Percentiles rank a stretch among this genome's conserved stretches.
phyloP scores from a whole-genome alignment of 2,797 vertebrate species.

The Morus bassanus region DNA sequence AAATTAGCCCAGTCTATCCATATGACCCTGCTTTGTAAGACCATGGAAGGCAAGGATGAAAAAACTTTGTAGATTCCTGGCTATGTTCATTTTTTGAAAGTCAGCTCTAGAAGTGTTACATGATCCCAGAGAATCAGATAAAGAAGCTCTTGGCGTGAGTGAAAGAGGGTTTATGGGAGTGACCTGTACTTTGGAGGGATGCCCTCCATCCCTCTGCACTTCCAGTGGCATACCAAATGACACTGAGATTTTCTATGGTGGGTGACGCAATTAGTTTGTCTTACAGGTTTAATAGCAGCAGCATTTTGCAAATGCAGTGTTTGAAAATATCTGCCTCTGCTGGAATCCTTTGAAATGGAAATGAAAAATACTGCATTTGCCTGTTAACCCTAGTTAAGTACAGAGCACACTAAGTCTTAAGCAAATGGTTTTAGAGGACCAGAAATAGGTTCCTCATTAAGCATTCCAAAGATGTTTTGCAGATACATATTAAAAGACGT shows the following conservation, averaged over 20 bases:
- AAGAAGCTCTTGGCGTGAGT: neutral
- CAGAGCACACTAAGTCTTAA: neutral
- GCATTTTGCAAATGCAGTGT: neutral
- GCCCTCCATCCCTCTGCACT: neutral
- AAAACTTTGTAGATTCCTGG: neutral
- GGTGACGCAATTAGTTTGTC: neutral
- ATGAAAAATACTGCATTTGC: neutral
- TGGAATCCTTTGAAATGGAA: slow-evolving; percentile 36
- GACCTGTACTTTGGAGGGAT: neutral
- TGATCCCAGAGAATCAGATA: neutral
- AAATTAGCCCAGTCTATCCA: neutral
- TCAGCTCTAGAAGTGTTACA: neutral
- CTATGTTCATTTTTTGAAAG: neutral
- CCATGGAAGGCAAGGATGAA: neutral
- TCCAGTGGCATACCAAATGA: neutral
- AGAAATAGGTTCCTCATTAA: slow-evolving; percentile 41
- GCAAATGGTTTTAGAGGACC: slow-evolving; percentile 4
- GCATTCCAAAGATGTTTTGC: slow-evolving; percentile 37
- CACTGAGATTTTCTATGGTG: neutral
- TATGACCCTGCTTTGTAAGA: neutral
- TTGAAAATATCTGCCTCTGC: slow-evolving; percentile 2
- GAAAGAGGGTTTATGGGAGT: neutral
- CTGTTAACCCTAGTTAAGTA: slow-evolving; percentile 10
- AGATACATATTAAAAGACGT: slow-evolving; percentile 11
- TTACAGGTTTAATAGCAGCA: neutral